Evolutionary conservation across 2,797 vertebrate species (phyloP), one percentile per base, ranked within the genome.

Genomic region (Gephyroberyx darwinii): DNA sequence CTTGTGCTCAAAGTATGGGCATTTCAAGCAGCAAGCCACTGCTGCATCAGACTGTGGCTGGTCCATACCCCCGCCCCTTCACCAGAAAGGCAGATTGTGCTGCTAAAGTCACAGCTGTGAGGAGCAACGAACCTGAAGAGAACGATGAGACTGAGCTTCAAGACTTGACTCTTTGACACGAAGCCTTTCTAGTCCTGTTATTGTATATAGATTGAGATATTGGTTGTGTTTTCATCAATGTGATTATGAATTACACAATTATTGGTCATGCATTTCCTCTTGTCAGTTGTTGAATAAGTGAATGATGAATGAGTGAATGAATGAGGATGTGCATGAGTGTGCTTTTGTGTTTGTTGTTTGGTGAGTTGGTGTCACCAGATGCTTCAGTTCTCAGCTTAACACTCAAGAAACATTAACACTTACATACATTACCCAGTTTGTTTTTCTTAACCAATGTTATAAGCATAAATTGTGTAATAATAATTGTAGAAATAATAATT

Each of bases 121-220:
- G 81, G 9, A 80, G 85, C 88, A 96, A 94, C 0, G 90, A 95
- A 83, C 95, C 95, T 0, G 95, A 95, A 75, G 95, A 96, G 76
- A 96, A 96, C 0, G 96, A 96, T 0, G 96, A 96, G 83, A 93
- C 78, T 0, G 93, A 96, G 64, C 80, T 87, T 14, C 63, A 71
- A 0, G 48, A 84, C 0, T 88, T 88, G 0, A 56, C 45, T 67
- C 39, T 48, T 70, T 55, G 8, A 43, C 45, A 56, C 68, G 76
- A 77, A 41, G 51, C 31, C 10, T 19, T 58, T 66, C 3, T 56
- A 30, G 10, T 22, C n/a, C 33, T 35, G 3, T 48, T 33, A 16
- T 30, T 83, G 62, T 75, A 72, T 64, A 84, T 59, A 30, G 19
- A 16, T 70, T 55, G 20, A 53, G 47, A n/a, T 5, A 43, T 22